Evolutionary conservation across 2,113 vertebrate species (phyloP).

Genomic region (Bagarius yarrelli): DNA sequence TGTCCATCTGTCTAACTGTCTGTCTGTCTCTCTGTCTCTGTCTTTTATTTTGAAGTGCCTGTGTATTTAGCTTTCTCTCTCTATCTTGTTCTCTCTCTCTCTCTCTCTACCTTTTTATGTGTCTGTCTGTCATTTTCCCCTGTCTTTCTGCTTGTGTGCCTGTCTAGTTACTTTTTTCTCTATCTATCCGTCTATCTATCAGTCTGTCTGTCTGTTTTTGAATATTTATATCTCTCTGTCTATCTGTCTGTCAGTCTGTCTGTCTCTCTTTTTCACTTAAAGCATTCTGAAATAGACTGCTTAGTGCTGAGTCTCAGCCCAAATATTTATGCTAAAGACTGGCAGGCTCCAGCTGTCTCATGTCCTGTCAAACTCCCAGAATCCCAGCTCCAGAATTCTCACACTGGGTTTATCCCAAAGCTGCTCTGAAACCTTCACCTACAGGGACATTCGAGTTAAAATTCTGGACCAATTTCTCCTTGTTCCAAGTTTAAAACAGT

Average conservation of each 20-base stretch:
- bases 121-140: neutral
- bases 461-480: neutral
- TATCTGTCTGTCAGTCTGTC: neutral
- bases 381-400: constrained; percentile 15
- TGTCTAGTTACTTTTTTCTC: too few species aligned
- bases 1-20: too few species aligned
- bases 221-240: neutral
- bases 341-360: constrained; percentile 56
- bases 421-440: neutral
- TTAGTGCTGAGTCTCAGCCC: constrained; percentile 61
- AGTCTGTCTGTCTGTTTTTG: neutral
- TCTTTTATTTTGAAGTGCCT: too few species aligned
- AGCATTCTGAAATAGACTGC: constrained; percentile 50
- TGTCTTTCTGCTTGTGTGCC: neutral
- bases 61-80: too few species aligned
- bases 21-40: too few species aligned
- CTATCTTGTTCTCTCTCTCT: too few species aligned
- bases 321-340: constrained; percentile 70
- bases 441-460: neutral
- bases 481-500: neutral
- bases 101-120: too few species aligned
- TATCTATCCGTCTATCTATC: too few species aligned
- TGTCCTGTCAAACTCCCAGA: constrained; percentile 17
- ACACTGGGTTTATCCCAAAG: neutral
- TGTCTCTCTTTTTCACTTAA: neutral